These are phyloP conservation scores for Drosophila murphyi DNA, from an alignment of 1,140 invertebrate genomes.

Conservation along the genomic window DNA sequence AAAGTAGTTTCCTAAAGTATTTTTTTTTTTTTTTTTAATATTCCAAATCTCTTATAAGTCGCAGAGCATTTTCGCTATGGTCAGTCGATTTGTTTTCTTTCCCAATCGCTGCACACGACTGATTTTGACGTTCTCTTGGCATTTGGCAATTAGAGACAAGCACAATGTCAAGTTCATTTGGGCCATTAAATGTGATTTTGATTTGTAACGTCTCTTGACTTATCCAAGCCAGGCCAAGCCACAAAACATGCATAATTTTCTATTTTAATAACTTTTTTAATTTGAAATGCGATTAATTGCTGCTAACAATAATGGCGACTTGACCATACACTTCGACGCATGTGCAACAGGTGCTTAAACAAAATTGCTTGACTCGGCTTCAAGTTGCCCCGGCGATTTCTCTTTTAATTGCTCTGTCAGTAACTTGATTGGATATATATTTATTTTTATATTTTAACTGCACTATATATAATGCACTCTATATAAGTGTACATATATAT, in stretches of 20 bases:
- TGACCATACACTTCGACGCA: neutral
- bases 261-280: neutral
- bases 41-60: neutral
- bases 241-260: constrained; percentile 43
- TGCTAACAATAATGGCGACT: constrained; percentile 2
- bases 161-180: constrained; percentile 74
- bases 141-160: constrained; percentile 62
- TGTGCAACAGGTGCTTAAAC: constrained; percentile 1
- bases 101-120: constrained; percentile 66
- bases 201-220: constrained; percentile 35
- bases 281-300: neutral
- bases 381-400: constrained; percentile 8
- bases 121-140: constrained; percentile 67
- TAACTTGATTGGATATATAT: constrained; percentile 5
- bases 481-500: neutral
- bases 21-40: neutral
- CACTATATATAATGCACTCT: constrained; percentile 43
- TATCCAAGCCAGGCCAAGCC: constrained; percentile 26
- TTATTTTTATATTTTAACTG: neutral
- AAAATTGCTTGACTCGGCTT: constrained; percentile 5
- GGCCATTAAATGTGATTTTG: constrained; percentile 59
- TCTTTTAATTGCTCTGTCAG: constrained; percentile 13
- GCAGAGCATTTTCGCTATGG: constrained; percentile 11
- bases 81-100: constrained; percentile 50
- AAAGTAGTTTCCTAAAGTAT: too few relatives aligned